phyloP scores from a whole-genome alignment of 2,113 vertebrate species.

The Psittacula cyanocephala region DNA sequence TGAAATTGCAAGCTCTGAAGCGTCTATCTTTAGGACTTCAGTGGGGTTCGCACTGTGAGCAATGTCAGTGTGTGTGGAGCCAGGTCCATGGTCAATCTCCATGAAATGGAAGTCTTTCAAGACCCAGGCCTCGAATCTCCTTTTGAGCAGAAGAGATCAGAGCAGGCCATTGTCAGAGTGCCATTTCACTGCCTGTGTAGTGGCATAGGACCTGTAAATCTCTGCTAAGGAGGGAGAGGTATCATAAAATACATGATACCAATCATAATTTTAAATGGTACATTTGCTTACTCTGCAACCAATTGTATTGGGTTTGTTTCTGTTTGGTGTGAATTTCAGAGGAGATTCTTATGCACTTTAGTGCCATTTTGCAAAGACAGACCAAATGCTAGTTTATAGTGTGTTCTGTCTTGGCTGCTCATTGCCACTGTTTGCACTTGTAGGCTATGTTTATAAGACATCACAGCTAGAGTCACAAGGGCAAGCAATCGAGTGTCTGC shows the following conservation, averaged over 20 bases:
- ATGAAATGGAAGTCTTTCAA: neutral
- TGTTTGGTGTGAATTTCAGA: neutral
- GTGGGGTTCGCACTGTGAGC: neutral
- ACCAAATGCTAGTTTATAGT: neutral
- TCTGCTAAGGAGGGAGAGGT: neutral
- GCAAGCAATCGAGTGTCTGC: neutral
- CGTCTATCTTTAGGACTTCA: neutral
- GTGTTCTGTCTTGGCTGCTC: neutral
- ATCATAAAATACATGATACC: neutral
- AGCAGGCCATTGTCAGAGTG: neutral
- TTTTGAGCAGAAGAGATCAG: neutral
- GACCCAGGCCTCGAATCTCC: neutral
- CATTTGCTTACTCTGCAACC: neutral
- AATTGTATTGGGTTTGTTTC: neutral
- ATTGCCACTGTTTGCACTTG: neutral
- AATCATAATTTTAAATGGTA: neutral
- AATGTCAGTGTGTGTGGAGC: neutral
- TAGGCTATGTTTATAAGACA: neutral
- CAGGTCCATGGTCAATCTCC: neutral
- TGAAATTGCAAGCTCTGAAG: neutral
- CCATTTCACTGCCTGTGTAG: neutral
- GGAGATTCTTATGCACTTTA: neutral
- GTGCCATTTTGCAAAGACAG: neutral
- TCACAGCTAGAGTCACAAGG: neutral
- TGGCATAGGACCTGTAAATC: neutral